phyloP scores from a whole-genome alignment of 1,140 invertebrate species.

The Xylocopa sonorina region DNA sequence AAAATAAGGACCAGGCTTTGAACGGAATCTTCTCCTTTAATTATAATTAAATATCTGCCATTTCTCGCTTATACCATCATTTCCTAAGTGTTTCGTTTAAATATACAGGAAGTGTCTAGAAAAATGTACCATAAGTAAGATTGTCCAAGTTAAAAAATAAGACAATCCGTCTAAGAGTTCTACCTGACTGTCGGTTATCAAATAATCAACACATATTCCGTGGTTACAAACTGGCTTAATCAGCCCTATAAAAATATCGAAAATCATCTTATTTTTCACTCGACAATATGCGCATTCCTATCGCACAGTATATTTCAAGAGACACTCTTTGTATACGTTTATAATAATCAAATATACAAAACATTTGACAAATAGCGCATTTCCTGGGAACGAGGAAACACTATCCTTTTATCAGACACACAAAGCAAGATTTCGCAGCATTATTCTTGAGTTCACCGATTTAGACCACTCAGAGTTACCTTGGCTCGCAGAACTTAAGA shows the following conservation, averaged over 20 bases:
- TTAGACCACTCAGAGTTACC: too few relatives aligned
- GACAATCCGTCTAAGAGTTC: not conserved
- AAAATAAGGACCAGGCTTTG: not conserved
- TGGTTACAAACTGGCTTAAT: slow-evolving; percentile 25
- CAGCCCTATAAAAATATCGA: slow-evolving; percentile 45
- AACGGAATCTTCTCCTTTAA: not conserved
- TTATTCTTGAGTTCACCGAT: too few relatives aligned
- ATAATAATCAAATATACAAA: slow-evolving; percentile 29
- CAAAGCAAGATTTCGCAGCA: not conserved
- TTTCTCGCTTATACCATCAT: slow-evolving; percentile 48
- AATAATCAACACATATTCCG: slow-evolving; percentile 1
- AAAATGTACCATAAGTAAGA: slow-evolving; percentile 22
- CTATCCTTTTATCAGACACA: not conserved
- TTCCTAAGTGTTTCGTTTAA: slow-evolving; percentile 28
- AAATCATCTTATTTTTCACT: slow-evolving; percentile 27
- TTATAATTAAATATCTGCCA: slow-evolving; percentile 28
- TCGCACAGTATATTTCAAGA: slow-evolving; percentile 30
- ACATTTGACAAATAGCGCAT: slow-evolving; percentile 42
- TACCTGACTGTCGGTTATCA: not conserved
- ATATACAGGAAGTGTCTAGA: slow-evolving; percentile 25
- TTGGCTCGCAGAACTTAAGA: too few relatives aligned
- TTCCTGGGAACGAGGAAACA: not conserved
- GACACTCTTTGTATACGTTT: slow-evolving; percentile 16
- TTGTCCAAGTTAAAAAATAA: slow-evolving; percentile 18
- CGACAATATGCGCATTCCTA: not conserved